Evolutionary conservation across 1,140 invertebrate species (phyloP), one percentile per base, ranked within the genome.

Genomic region (Contarinia nasturtii): DNA sequence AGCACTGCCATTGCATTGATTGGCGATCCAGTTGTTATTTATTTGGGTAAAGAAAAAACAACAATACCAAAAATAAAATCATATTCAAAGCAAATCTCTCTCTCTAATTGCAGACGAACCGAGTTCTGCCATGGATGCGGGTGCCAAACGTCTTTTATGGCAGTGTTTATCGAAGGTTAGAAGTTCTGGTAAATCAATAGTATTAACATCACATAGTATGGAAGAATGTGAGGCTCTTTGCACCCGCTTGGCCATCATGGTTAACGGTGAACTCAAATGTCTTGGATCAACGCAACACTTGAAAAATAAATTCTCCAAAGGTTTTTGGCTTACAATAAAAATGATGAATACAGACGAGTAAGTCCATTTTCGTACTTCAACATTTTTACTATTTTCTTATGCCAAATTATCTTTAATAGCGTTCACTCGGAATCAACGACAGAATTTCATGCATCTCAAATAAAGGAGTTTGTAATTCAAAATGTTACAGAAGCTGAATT

Each of bases 1-100:
- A 91, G 85, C 51, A 88, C 88, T 43, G 88, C 88, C 1, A 76
- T 96, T 44, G 82, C 90, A 11, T 62, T 94, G 21, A 71, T 93
- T 40, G 87, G 86, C 22, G 79, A 90, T 67, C 82, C 86, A 8
- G 73, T 79, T 11, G 69, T 93, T 33, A 71, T 93, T 17, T 86
- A 87, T 56, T 66, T 93, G 51, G 88, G 85, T 60, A 81, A 88
- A 27, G 10, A 27, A 27, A 27, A 27, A 27, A 5, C 3, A 27
- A 27, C 27, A n/a, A n/a, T n/a, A n/a, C n/a, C n/a, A n/a, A n/a
- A 27, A 27, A 27, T 27, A 5, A 27, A 27, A 27, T 27, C 3
- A 5, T 27, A 27, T 27, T 27, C 27, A 10, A 27, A 27, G 3
- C 4, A 27, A 27, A 27, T 10, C 27, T 3, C 27, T 22, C 42